phyloP scores from a whole-genome alignment of 2,888 invertebrate species.

The Gari tellinella region DNA sequence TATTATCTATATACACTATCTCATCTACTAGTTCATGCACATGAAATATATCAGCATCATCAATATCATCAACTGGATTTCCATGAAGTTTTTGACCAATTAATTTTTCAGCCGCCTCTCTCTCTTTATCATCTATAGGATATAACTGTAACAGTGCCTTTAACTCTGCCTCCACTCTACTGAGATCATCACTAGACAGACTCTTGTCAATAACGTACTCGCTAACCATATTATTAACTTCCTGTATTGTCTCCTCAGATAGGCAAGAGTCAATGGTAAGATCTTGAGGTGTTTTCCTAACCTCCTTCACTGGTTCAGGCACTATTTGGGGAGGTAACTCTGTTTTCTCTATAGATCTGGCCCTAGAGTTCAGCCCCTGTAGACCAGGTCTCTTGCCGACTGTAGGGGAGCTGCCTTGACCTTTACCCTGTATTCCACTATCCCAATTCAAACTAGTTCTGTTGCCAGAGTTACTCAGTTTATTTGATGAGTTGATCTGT shows the following conservation, averaged over 20 bases:
- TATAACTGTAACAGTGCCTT: conserved; percentile 65
- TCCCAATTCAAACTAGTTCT: too few species aligned
- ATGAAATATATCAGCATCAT: not conserved
- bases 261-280: not conserved
- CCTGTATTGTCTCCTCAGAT: conserved; percentile 33
- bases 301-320: too few species aligned
- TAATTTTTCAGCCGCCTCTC: conserved; percentile 37
- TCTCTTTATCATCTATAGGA: conserved; percentile 58
- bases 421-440: too few species aligned
- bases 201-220: conserved; percentile 53
- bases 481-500: too few species aligned
- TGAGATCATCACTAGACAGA: conserved; percentile 37
- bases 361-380: too few species aligned
- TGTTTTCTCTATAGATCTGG: too few species aligned
- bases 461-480: too few species aligned
- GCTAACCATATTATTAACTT: conserved; percentile 57
- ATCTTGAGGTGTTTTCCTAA: too few species aligned
- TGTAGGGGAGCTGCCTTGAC: too few species aligned
- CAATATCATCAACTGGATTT: not conserved
- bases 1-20: not conserved
- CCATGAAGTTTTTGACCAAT: conserved; percentile 21
- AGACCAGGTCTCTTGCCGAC: too few species aligned
- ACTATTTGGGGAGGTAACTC: too few species aligned
- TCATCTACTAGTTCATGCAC: not conserved
- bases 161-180: conserved; percentile 63